phyloP scores from a whole-genome alignment of 35 echinoderm and acorn worm genomes.

The Apostichopus japonicus region DNA sequence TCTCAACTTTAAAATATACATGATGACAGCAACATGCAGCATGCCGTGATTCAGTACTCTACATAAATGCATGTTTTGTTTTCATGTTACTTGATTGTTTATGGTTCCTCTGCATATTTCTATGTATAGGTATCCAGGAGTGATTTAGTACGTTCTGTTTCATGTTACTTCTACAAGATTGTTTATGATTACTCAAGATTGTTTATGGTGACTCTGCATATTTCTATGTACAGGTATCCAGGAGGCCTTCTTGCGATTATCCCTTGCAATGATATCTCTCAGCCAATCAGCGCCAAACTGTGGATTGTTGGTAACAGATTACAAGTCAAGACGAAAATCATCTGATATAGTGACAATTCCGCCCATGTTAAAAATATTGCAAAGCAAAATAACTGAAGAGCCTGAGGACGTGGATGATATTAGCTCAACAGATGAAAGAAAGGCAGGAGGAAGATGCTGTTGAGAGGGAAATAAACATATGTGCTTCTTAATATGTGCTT shows the following conservation, averaged over 20 bases:
- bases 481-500: too few relatives aligned
- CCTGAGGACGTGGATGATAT: slow-evolving; percentile 38
- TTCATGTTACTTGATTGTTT: neutral
- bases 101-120: too few relatives aligned
- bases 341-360: slow-evolving; percentile 78
- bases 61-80: too few relatives aligned
- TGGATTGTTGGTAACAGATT: slow-evolving; percentile 80
- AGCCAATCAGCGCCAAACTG: slow-evolving; percentile 75
- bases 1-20: too few relatives aligned
- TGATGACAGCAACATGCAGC: too few relatives aligned
- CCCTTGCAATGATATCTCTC: slow-evolving; percentile 81
- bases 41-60: too few relatives aligned
- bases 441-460: neutral
- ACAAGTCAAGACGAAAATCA: slow-evolving; percentile 69
- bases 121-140: slow-evolving; percentile 77
- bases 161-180: neutral
- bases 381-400: slow-evolving; percentile 46
- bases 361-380: slow-evolving; percentile 61
- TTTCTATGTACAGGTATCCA: slow-evolving; percentile 67
- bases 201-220: too few relatives aligned
- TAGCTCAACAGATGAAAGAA: neutral
- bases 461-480: neutral
- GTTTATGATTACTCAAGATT: neutral
- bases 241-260: slow-evolving; percentile 89
- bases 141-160: too few relatives aligned